Base-by-base conservation (phyloP, 2,797 vertebrate genomes). In the Rachycentron canadum region DNA sequence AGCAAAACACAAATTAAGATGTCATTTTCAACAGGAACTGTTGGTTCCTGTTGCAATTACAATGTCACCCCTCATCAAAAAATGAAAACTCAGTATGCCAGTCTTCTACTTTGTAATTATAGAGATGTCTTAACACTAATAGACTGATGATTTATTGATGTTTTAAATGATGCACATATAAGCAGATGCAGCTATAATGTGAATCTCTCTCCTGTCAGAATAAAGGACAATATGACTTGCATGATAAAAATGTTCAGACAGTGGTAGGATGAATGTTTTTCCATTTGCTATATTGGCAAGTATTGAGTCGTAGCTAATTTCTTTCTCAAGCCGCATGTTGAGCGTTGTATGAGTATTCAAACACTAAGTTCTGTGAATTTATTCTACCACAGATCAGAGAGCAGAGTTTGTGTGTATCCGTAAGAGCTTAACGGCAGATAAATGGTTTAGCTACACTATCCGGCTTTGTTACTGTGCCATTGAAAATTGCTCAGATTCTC, bases 351-450 rank as follows among this genome's bases (percentile, higher is more conserved):
- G 55, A 71, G 61, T 73, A 75, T 85, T 91, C 78, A 89, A 43
- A 88, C 63, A 59, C 88, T 83, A 65, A 69, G 53, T 85, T 86
- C 60, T 88, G 69, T 89, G 85, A 92, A 86, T 84, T 78, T 81
- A 89, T 91, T 84, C 71, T 69, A 67, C 65, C 63, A 71, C 77
- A 85, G 81, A 90, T 77, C 87, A 78, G 69, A 73, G 59, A 83
- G 59, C 79, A 65, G 77, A 55, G 59, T 81, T 58, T 86, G 32
- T 60, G 63, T 57, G 79, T 81, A 45, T 75, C 49, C 71, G 52
- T 79, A 59, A 34, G 60, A 63, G 81, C 83, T 86, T 84, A 78
- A 75, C 78, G 65, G 83, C 52, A 84, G 76, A 85, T 81, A 83
- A 75, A 91, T 84, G 77, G 68, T 82, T 87, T 85, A 75, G 79